Conservation (phyloP, 2,888 invertebrate species). For the Ormyrus thymus region DNA sequence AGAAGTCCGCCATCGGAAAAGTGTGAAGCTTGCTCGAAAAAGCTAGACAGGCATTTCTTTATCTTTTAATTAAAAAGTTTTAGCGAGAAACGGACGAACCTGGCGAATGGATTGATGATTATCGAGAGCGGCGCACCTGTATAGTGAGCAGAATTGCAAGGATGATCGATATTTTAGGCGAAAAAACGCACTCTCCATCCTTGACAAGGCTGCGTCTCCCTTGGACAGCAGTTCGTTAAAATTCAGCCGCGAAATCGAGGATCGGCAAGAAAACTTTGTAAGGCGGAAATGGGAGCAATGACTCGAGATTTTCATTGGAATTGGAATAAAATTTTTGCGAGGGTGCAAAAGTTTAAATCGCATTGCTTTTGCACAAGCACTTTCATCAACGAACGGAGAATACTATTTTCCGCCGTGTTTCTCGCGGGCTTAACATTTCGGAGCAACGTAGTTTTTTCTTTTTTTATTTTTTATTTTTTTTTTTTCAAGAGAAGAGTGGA, state of each 20-base stretch:
- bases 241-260: too few species aligned
- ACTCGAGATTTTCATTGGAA: too few species aligned
- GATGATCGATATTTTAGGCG: conserved; percentile 14
- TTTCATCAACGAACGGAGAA: conserved; percentile 28
- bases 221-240: too few species aligned
- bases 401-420: conserved; percentile 18
- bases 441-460: not conserved
- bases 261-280: too few species aligned
- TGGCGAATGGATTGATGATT: conserved; percentile 29
- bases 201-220: too few species aligned
- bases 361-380: not conserved
- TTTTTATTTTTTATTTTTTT: not conserved
- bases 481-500: conserved; percentile 20
- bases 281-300: too few species aligned
- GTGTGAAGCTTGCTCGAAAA: conserved; percentile 24
- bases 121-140: not conserved
- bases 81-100: conserved; percentile 33
- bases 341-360: not conserved
- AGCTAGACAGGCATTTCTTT: conserved; percentile 48
- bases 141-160: not conserved
- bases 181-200: not conserved
- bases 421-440: not conserved
- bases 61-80: conserved; percentile 66
- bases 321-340: too few species aligned
- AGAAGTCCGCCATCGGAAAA: conserved; percentile 22